Percentiles rank a stretch among this genome's conserved stretches.
Evolutionary conservation across 2,888 invertebrate species (phyloP).

Genomic region (Sinopyrophorus schimmeli): DNA sequence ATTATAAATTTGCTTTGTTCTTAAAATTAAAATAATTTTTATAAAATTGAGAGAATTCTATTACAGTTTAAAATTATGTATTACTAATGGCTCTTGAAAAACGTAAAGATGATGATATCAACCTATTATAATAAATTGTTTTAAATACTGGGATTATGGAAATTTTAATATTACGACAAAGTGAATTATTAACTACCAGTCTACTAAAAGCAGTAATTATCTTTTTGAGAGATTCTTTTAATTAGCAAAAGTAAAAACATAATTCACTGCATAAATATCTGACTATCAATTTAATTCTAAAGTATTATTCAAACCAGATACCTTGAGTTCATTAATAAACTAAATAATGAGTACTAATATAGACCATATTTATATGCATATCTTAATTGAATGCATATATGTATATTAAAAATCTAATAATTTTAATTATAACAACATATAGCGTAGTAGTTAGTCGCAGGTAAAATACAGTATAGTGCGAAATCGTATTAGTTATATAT

Average conservation of each 20-base stretch:
- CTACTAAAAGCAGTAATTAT: conserved; percentile 36
- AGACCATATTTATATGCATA: conserved; percentile 17
- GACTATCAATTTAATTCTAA: conserved; percentile 16
- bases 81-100: too few species aligned
- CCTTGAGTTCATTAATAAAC: conserved; percentile 21
- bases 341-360: conserved; percentile 28
- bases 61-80: too few species aligned
- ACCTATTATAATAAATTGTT: conserved; percentile 44
- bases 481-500: too few species aligned
- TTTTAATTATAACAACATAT: too few species aligned
- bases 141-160: conserved; percentile 40
- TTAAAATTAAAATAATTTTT: too few species aligned
- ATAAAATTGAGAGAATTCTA: too few species aligned
- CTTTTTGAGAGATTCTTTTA: conserved; percentile 36
- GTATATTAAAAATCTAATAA: too few species aligned
- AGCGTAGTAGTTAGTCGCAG: too few species aligned
- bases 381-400: conserved; percentile 22
- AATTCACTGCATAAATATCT: conserved; percentile 33
- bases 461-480: too few species aligned
- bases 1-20: too few species aligned
- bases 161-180: conserved; percentile 37
- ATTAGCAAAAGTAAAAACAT: conserved; percentile 37
- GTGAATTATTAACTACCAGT: conserved; percentile 39
- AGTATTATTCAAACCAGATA: conserved; percentile 17
- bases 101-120: too few species aligned